Conservation (phyloP, 35 echinoderm and acorn worm genomes). For the Patiria miniata region DNA sequence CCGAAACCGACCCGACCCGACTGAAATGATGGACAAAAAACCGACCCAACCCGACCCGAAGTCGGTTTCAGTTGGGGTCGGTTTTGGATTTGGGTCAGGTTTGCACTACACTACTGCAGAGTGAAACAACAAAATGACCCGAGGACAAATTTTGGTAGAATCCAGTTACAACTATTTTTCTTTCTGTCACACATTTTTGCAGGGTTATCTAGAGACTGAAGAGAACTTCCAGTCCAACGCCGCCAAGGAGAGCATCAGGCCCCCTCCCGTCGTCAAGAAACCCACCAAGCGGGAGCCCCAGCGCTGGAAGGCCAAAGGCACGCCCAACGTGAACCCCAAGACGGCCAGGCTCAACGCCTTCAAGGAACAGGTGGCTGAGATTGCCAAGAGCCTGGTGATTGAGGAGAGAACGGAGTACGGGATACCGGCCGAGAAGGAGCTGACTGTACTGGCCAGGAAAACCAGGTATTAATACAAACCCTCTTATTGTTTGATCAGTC, state of each 20-base stretch:
- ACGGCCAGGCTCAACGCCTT: conserved; percentile 25
- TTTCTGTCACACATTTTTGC: background rate
- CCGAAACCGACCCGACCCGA: too few species aligned
- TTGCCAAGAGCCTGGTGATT: conserved; percentile 80
- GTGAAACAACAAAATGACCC: too few species aligned
- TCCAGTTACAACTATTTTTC: too few species aligned
- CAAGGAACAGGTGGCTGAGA: conserved; percentile 68
- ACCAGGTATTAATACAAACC: conserved; percentile 50
- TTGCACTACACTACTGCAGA: too few species aligned
- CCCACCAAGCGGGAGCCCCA: conserved; percentile 68
- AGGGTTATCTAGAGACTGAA: conserved; percentile 84
- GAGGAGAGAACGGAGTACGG: conserved; percentile 69
- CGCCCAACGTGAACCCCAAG: conserved; percentile 11
- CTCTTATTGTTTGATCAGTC: too few species aligned
- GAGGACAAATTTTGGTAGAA: too few species aligned
- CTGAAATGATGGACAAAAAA: too few species aligned
- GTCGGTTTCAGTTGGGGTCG: too few species aligned
- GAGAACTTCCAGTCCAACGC: conserved; percentile 77
- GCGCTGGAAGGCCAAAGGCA: conserved; percentile 32
- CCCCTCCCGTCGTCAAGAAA: conserved; percentile 51
- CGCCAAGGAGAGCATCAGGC: conserved; percentile 74
- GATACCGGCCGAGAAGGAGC: conserved; percentile 85
- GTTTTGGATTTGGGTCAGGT: too few species aligned
- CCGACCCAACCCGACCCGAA: too few species aligned
- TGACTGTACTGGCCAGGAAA: conserved; percentile 64